Evolutionary conservation across 2,797 vertebrate genomes (phyloP), one percentile per base, ranked within the genome.

Genomic region (Rhynchonycteris naso): DNA sequence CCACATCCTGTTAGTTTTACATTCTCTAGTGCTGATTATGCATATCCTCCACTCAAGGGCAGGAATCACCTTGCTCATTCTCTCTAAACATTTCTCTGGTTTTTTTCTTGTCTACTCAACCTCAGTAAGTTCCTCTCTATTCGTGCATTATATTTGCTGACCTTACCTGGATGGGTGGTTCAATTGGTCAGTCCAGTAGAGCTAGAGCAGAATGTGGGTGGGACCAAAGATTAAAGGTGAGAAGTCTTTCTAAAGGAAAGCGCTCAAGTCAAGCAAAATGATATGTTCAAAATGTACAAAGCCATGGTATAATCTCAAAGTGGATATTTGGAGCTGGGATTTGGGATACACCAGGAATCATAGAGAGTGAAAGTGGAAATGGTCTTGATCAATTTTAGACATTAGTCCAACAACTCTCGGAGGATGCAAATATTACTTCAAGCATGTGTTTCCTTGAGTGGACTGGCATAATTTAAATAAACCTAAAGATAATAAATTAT

Each of bases 271-370:
- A 86, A 66, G 19, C 21, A 21, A 43, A 24, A 86, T 4, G 6
- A 28, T 21, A 22, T n/a, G 24, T 35, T 14, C 14, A 52, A 63
- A 80, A 69, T 30, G 26, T 47, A 22, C 22, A 71, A 87, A 65
- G 26, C 28, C 26, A 19, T 2, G 38, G 10, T 2, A 58, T 58
- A 8, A 50, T 19, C 30, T 59, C 38, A 47, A 66, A 35, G 52
- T 18, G 72, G 92, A 69, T 81, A 35, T 58, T 30, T 87, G 14
- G 21, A 68, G 30, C 38, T 90, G 18, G 52, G 47, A 80, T 35
- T 94, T 69, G 24, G 50, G 56, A 54, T 28, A 90, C 95, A 69
- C 9, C 14, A 90, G 61, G 33, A 78, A 68, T 88, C 33, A 90
- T 52, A 84, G 38, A 43, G 22, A n/a, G 11, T 16, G 2, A 5